Conservation (phyloP, 2,888 invertebrate species). For the Argyra leucocephala region DNA sequence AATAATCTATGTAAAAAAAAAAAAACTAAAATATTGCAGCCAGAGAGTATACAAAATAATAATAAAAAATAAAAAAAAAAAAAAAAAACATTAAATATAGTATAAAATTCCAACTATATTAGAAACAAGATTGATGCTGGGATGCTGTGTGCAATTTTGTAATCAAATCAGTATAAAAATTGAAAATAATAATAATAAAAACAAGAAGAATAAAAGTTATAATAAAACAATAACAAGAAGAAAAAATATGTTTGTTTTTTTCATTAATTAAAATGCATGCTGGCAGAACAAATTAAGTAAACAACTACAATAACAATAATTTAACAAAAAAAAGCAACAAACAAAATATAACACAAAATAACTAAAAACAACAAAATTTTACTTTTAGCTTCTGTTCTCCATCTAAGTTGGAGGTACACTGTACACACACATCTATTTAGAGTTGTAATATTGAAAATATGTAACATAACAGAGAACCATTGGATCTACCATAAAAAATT, state of each 20-base stretch:
- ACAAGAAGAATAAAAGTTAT: background rate
- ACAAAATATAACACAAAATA: background rate
- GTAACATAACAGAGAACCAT: too few species aligned
- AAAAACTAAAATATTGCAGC: background rate
- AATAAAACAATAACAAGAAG: too few species aligned
- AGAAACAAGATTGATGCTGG: conserved; percentile 3
- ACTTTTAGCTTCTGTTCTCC: background rate
- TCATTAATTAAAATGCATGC: conserved; percentile 11
- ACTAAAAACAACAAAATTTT: too few species aligned
- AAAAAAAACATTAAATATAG: background rate
- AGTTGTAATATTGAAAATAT: background rate
- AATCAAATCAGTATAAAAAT: background rate
- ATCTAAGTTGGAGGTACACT: background rate
- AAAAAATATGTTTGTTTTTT: background rate
- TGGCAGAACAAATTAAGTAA: conserved; percentile 3
- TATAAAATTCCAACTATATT: background rate
- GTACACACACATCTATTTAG: background rate
- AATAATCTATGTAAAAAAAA: background rate
- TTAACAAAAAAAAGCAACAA: background rate
- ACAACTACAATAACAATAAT: background rate
- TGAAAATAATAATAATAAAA: background rate
- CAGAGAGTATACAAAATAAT: background rate
- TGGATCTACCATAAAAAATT: too few species aligned
- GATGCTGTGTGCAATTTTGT: conserved; percentile 6
- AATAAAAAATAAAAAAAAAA: background rate